phyloP scores from a whole-genome alignment of 2,888 invertebrate genomes.

The Mimas tiliae region DNA sequence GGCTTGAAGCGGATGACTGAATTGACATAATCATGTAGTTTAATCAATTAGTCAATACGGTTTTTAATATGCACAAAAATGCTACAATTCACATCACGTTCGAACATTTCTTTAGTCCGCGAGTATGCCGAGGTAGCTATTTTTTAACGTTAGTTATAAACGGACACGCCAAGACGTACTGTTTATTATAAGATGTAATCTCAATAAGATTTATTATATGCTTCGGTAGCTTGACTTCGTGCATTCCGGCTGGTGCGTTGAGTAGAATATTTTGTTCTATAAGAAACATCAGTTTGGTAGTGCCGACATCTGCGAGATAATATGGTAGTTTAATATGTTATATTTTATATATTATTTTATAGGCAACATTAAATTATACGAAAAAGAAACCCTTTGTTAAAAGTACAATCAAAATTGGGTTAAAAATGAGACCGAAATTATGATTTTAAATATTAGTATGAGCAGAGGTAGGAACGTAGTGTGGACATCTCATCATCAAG shows the following conservation, averaged over 20 bases:
- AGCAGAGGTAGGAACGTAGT: too few species aligned
- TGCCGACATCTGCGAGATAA: slow-evolving; percentile 7
- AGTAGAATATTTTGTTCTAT: slow-evolving; percentile 25
- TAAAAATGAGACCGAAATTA: too few species aligned
- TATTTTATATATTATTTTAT: too few species aligned
- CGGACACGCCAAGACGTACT: slow-evolving; percentile 53
- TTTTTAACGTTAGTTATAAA: slow-evolving; percentile 8
- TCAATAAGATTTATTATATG: slow-evolving; percentile 77
- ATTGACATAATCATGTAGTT: slow-evolving; percentile 20
- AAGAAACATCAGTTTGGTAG: slow-evolving; percentile 18
- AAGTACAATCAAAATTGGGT: too few species aligned
- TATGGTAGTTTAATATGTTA: too few species aligned
- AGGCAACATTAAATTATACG: too few species aligned
- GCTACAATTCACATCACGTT: slow-evolving; percentile 5
- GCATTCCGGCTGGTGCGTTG: slow-evolving; percentile 82
- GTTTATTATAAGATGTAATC: slow-evolving; percentile 69
- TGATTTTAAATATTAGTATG: too few species aligned
- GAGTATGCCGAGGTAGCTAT: background rate
- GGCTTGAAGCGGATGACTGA: slow-evolving; percentile 10
- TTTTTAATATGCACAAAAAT: slow-evolving; percentile 16
- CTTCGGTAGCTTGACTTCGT: slow-evolving; percentile 77
- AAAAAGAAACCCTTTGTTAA: too few species aligned
- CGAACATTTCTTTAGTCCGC: background rate
- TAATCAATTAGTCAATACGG: slow-evolving; percentile 4
- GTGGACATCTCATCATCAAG: too few species aligned